Evolutionary conservation across 2,888 invertebrate genomes (phyloP).

Genomic region (Drosophila setosimentum): DNA sequence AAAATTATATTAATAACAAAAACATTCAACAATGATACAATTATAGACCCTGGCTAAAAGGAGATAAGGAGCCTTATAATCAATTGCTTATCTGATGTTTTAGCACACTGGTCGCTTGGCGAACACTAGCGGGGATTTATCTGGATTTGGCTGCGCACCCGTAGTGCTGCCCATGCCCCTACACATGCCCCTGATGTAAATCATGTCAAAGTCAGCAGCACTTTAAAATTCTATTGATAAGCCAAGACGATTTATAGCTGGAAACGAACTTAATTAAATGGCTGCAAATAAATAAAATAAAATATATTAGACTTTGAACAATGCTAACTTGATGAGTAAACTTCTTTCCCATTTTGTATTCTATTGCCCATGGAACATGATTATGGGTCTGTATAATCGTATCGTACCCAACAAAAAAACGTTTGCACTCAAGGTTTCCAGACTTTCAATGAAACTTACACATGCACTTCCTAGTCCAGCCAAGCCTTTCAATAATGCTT

Average conservation of each 20-base stretch:
- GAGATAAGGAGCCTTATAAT: constrained; percentile 52
- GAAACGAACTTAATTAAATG: constrained; percentile 40
- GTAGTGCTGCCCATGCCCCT: not conserved
- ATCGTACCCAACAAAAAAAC: not conserved
- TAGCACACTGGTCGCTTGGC: constrained; percentile 5
- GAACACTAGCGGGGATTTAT: constrained; percentile 31
- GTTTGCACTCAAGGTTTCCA: not conserved
- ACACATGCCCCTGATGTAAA: constrained; percentile 31
- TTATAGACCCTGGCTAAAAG: constrained; percentile 28
- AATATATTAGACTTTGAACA: constrained; percentile 24
- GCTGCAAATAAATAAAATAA: constrained; percentile 29
- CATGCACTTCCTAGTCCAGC: not conserved
- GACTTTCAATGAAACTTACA: not conserved
- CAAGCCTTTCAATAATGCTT: not conserved
- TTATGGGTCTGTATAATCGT: not conserved
- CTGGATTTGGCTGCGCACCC: constrained; percentile 30
- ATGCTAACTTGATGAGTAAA: constrained; percentile 28
- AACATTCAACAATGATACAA: constrained; percentile 23
- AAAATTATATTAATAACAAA: constrained; percentile 42
- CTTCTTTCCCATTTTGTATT: not conserved
- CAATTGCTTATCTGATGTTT: constrained; percentile 43
- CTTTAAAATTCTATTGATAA: constrained; percentile 40
- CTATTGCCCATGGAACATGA: not conserved
- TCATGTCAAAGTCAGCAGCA: constrained; percentile 43
- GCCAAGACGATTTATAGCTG: constrained; percentile 36